phyloP scores from a whole-genome alignment of 2,888 invertebrate species.

The Mythimna ferrago region DNA sequence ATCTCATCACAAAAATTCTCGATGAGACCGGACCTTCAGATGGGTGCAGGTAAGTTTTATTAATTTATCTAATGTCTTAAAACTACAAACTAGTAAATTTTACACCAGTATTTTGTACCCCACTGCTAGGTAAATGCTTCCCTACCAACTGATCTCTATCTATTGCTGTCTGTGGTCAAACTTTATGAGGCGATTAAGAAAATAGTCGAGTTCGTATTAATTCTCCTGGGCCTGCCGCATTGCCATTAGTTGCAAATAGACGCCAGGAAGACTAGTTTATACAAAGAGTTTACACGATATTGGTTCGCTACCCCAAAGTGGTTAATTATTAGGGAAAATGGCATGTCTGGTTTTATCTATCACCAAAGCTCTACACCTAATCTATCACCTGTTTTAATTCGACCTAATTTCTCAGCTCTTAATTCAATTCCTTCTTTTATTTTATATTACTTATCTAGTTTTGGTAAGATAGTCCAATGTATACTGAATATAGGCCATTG shows the following conservation, averaged over 20 bases:
- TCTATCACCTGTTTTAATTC: too few relatives aligned
- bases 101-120: background rate
- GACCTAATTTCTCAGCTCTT: background rate
- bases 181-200: background rate
- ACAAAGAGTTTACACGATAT: too few relatives aligned
- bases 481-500: background rate
- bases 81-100: background rate
- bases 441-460: background rate
- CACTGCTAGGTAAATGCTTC: background rate
- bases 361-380: too few relatives aligned
- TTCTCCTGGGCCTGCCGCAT: background rate
- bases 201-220: background rate
- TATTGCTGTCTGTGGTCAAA: background rate
- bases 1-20: conserved; percentile 92
- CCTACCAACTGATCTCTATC: background rate
- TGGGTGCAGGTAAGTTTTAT: conserved; percentile 75
- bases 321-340: too few relatives aligned
- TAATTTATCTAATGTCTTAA: background rate
- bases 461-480: background rate
- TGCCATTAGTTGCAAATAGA: background rate
- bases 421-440: background rate
- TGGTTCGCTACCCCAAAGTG: too few relatives aligned
- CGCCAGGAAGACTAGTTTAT: too few relatives aligned
- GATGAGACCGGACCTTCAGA: conserved; percentile 91
- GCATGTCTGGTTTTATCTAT: too few relatives aligned